A percentile compares a stretch with the other conserved stretches of the same genome.
These are phyloP conservation scores for Corella eumyota DNA, from an alignment of 23 tunicate genomes.

Conservation along the genomic window DNA sequence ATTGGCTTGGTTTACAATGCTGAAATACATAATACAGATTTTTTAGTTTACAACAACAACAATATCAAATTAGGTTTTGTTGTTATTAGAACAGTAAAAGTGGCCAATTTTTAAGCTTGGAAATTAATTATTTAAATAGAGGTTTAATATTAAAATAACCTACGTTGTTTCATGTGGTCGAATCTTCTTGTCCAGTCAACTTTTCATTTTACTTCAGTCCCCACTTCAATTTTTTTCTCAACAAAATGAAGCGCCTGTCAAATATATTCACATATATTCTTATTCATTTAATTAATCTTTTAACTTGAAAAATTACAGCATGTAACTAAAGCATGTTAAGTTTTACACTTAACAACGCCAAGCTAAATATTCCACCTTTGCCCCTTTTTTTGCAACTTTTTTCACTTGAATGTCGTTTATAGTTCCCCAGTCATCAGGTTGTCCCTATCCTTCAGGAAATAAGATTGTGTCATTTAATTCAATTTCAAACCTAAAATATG, in stretches of 20 bases:
- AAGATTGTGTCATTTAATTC: constrained; percentile 82
- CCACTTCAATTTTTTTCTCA: constrained; percentile 27
- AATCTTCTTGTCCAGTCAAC: constrained; percentile 82
- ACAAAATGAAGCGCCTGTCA: constrained; percentile 75
- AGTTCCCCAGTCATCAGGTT: constrained; percentile 86
- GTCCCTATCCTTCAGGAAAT: constrained; percentile 98
- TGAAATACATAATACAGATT: too few species aligned
- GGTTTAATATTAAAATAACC: constrained; percentile 1
- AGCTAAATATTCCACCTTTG: too few species aligned
- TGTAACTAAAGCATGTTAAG: too few species aligned
- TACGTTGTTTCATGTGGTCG: constrained; percentile 96
- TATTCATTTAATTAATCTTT: too few species aligned
- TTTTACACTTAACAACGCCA: too few species aligned
- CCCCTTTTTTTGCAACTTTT: constrained; percentile 47
- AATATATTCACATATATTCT: background rate
- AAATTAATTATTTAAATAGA: background rate
- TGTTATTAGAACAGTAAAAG: too few species aligned
- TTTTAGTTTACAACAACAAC: too few species aligned
- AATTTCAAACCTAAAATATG: constrained; percentile 37
- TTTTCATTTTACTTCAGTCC: constrained; percentile 12
- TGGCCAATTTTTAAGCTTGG: background rate
- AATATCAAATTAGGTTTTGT: too few species aligned
- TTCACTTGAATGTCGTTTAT: constrained; percentile 52
- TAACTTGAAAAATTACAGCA: too few species aligned
- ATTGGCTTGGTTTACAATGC: constrained; percentile 26